Conservation (phyloP, 2,797 vertebrate genomes). For the Anguilla pacifica region DNA sequence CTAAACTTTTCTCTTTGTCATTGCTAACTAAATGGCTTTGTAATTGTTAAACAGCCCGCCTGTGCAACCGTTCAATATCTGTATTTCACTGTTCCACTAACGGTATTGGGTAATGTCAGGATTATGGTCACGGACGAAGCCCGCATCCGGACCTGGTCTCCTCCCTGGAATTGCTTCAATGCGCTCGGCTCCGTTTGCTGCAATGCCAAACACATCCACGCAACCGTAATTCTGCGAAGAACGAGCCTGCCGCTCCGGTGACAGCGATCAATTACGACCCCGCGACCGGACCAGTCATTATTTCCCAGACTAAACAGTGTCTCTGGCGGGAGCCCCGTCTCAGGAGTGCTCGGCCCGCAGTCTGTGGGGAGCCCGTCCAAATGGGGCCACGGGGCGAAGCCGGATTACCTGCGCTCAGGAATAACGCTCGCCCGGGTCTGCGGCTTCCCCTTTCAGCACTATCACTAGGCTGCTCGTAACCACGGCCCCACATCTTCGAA, state of each 20-base stretch:
- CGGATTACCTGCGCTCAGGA: not conserved
- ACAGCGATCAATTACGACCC: not conserved
- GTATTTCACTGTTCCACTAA: not conserved
- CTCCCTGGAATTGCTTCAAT: not conserved
- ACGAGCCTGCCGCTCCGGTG: not conserved
- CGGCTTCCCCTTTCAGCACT: not conserved
- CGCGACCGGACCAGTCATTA: not conserved
- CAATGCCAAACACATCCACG: not conserved
- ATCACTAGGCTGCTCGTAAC: too few species aligned
- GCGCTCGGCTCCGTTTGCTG: not conserved
- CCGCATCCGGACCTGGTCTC: too few species aligned
- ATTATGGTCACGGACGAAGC: not conserved
- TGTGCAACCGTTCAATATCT: not conserved
- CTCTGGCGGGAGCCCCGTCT: not conserved
- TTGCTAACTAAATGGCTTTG: not conserved
- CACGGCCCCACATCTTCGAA: not conserved
- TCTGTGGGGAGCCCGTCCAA: not conserved
- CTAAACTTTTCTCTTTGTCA: not conserved
- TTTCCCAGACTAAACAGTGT: slow-evolving; percentile 12
- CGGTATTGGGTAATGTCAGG: not conserved
- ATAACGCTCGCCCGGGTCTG: not conserved
- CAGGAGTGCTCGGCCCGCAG: not conserved
- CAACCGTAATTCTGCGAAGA: not conserved
- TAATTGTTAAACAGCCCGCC: not conserved
- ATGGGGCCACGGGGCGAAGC: not conserved